Evolutionary conservation across 2,113 vertebrate species (phyloP), one percentile per base, ranked within the genome.

Genomic region (Euleptes europaea): DNA sequence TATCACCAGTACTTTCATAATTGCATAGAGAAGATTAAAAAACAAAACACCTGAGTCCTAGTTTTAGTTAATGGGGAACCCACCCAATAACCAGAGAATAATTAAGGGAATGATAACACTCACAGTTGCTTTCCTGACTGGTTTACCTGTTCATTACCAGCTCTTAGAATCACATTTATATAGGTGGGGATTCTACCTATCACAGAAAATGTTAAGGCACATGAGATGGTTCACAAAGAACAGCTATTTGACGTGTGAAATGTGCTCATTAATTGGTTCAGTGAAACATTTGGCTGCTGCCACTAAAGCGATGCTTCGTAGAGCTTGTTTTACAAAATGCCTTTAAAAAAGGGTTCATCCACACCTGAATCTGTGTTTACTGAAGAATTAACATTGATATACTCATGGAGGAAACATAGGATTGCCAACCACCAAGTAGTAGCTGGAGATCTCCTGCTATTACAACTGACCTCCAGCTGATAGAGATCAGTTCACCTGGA

Each of bases 201-300:
- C 2, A 23, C 33, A 80, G 63, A 44, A 80, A 38, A 38, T 38
- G 60, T 79, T 67, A 82, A 63, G 33, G 82, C 23, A 63, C 17
- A 66, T n/a, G 54, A 83, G 67, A 82, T 54, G 83, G 63, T 71
- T 74, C 77, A 47, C 71, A 14, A n/a, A 77, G 74, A 33, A 84
- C n/a, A 70, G 51, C 42, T 80, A n/a, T 35, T 72, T 90, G 72
- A 81, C 77, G 75, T 75, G 60, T 19, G 76, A 82, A 47, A 69
- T 72, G n/a, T 38, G 3, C 38, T 72, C 85, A 89, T 82, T 78
- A 88, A 67, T 69, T 82, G 79, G 57, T 65, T 76, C 10, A 9
- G 57, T 65, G 73, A 77, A 92, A 84, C 77, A 73, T 28, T 86
- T 74, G 23, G 31, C 51, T 88, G 85, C 1, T 13, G 2, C 6